Conservation (phyloP, 2,113 vertebrate species). For the Okapia johnstoni region DNA sequence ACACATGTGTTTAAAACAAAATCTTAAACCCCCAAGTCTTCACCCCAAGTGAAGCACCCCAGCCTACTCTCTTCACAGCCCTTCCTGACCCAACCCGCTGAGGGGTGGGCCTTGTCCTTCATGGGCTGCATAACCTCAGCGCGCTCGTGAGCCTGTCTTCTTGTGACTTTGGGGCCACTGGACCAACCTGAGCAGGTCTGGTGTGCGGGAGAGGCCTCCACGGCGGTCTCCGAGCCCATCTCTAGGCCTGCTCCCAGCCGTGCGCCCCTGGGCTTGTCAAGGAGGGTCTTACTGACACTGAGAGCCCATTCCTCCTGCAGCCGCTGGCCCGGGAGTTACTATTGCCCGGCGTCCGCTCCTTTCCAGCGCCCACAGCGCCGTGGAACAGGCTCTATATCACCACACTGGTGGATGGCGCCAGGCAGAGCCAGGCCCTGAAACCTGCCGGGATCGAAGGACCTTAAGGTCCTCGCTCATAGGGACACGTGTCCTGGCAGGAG, state of each 20-base stretch:
- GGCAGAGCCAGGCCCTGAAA: background rate
- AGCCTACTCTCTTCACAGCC: too few relatives aligned
- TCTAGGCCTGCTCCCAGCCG: accelerated
- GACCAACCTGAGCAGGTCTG: background rate
- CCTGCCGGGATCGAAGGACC: accelerated
- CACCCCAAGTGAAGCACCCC: background rate
- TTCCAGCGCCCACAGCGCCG: accelerated
- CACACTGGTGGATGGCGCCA: accelerated
- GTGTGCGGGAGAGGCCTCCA: accelerated
- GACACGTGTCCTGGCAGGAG: background rate
- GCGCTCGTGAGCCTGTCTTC: background rate
- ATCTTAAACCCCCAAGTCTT: background rate
- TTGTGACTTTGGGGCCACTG: background rate
- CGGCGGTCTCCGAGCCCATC: accelerated
- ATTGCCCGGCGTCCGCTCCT: background rate
- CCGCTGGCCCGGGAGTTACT: accelerated
- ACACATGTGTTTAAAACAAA: background rate
- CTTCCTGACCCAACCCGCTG: background rate
- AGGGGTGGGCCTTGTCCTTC: background rate
- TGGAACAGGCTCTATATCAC: background rate
- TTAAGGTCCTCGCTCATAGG: accelerated
- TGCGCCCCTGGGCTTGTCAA: too few relatives aligned
- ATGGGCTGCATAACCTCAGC: accelerated
- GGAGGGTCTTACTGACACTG: background rate
- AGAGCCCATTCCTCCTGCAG: background rate